Evolutionary conservation across 2,888 invertebrate genomes (phyloP).

Genomic region (Brachylomia viminalis): DNA sequence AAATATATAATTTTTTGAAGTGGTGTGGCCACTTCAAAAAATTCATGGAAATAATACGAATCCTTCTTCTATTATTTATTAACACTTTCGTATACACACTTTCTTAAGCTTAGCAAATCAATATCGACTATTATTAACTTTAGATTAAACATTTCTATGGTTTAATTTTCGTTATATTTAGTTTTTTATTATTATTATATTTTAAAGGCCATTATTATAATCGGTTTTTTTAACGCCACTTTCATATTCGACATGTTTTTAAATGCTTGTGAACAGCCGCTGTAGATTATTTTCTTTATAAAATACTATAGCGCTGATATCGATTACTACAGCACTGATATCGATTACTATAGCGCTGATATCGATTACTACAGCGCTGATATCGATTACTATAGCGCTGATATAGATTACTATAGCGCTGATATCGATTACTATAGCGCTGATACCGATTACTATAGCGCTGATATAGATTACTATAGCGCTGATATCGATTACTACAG

Average conservation of each 20-base stretch:
- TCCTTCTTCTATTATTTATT: constrained; percentile 26
- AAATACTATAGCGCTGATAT: background rate
- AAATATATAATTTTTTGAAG: background rate
- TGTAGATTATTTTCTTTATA: background rate
- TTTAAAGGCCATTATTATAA: constrained; percentile 51
- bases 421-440: no score
- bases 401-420: no score
- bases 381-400: no score
- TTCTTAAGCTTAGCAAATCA: constrained; percentile 60
- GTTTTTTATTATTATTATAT: constrained; percentile 25
- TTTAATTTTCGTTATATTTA: constrained; percentile 33
- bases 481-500: no score
- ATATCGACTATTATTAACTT: constrained; percentile 39
- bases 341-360: no score
- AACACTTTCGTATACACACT: constrained; percentile 64
- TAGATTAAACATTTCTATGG: constrained; percentile 47
- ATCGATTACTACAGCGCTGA: no score
- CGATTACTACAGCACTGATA: no score
- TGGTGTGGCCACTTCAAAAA: no score
- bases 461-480: no score
- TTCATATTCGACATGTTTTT: constrained; percentile 10
- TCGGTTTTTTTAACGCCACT: constrained; percentile 12
- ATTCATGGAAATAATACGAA: constrained; percentile 33
- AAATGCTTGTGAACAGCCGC: constrained; percentile 17
- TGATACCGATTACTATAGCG: no score